Evolutionary conservation across 2,888 invertebrate species (phyloP), one percentile per base, ranked within the genome.

Genomic region (Odontocolon sp.): DNA sequence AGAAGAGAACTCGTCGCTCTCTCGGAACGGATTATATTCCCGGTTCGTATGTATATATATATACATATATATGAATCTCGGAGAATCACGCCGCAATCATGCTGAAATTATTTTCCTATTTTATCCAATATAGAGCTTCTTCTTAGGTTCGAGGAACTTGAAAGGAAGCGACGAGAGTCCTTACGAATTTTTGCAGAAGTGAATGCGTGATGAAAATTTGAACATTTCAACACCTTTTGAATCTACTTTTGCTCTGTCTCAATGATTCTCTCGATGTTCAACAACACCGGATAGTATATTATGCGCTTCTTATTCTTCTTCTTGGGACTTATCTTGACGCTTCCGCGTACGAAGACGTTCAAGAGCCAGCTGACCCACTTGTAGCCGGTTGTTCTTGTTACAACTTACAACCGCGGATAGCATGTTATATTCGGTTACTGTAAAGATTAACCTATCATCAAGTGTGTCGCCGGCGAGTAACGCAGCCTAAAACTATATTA

Each of bases 291-390:
- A 56, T 9, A 26, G 28, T 50, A 11, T 52, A 23, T 59, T 59
- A 59, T 28, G 59, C 70, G 16, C 52, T 64, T 40, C 57, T 45
- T 71, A 56, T 77, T 67, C 67, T 71, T 61, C 11, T 70, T 77
- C 61, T 38, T 63, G 52, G 52, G 68, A 64, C 56, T 77, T 72
- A 64, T 72, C 72, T 57, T 52, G 68, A 21, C 69, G 64, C 73
- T 73, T 73, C 77, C 77, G 77, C 59, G 73, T 77, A 72, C 77
- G 63, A 72, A 77, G 77, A 72, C 77, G 74, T 63, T 63, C 59
- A 21, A 23, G 59, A 63, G 57, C 68, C 64, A 59, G 72, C 16
- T 77, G 77, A 77, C 77, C 77, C 72, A 77, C 77, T 77, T 77
- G 38, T 40, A 47, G 69, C 68, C 72, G 68, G 77, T 77, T 63